phyloP scores from a whole-genome alignment of 2,888 invertebrate genomes.

The Liodrosophila aerea region DNA sequence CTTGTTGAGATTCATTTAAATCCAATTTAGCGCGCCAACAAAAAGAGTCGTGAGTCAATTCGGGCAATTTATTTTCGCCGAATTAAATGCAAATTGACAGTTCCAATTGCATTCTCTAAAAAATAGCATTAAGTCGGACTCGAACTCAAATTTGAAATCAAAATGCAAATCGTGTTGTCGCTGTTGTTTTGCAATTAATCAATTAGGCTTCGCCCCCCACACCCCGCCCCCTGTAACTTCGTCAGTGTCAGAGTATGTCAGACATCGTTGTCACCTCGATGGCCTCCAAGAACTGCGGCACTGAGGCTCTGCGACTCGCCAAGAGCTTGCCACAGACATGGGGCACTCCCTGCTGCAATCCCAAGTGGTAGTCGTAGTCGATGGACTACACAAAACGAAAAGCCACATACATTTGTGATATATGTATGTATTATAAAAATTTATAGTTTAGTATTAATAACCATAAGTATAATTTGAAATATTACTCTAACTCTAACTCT shows the following conservation, averaged over 20 bases:
- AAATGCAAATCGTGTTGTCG: slow-evolving; percentile 74
- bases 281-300: slow-evolving; percentile 50
- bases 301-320: background rate
- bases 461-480: no score
- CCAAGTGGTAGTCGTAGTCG: no score
- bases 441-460: no score
- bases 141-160: slow-evolving; percentile 42
- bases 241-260: slow-evolving; percentile 63
- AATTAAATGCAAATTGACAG: slow-evolving; percentile 77
- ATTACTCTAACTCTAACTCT: no score
- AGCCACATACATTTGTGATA: no score
- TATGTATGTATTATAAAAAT: no score
- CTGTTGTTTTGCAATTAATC: slow-evolving; percentile 74
- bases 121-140: slow-evolving; percentile 14
- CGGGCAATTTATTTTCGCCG: slow-evolving; percentile 73
- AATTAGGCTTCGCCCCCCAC: slow-evolving; percentile 66
- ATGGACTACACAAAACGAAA: no score
- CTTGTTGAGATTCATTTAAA: slow-evolving; percentile 47
- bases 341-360: slow-evolving; percentile 64
- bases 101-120: slow-evolving; percentile 67
- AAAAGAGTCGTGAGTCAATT: slow-evolving; percentile 67
- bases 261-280: slow-evolving; percentile 66
- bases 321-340: slow-evolving; percentile 28
- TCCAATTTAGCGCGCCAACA: slow-evolving; percentile 40
- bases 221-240: slow-evolving; percentile 38